phyloP scores from a whole-genome alignment of 2,888 invertebrate genomes.

The Strigamia maritima region DNA sequence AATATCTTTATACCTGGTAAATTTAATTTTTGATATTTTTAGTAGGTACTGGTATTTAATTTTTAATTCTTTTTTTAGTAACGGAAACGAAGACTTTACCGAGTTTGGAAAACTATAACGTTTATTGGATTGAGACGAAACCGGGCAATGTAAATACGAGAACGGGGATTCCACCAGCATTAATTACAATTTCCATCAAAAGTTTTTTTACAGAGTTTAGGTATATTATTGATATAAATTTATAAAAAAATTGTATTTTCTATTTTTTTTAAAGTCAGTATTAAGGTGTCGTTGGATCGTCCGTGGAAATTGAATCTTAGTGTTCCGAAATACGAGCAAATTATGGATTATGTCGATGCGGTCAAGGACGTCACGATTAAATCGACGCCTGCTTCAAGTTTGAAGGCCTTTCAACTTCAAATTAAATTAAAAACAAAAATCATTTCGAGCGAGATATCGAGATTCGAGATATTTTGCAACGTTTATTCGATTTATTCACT shows the following conservation, averaged over 20 bases:
- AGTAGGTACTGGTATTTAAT: no score
- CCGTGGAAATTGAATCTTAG: conserved; percentile 48
- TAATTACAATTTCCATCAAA: conserved; percentile 57
- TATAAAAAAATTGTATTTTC: neutral
- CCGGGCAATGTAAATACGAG: conserved; percentile 64
- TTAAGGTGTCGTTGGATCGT: conserved; percentile 47
- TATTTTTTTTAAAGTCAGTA: conserved; percentile 43
- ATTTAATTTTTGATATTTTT: neutral
- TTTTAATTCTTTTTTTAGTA: no score
- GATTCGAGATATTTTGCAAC: neutral
- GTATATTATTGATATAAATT: conserved; percentile 39
- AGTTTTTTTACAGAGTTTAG: conserved; percentile 11
- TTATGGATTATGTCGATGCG: neutral
- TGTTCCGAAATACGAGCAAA: conserved; percentile 39
- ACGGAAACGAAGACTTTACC: neutral
- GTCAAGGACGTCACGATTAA: neutral
- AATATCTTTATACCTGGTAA: neutral
- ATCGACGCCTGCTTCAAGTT: no score
- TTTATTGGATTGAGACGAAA: conserved; percentile 54
- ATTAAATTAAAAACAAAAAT: no score
- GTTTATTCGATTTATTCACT: neutral
- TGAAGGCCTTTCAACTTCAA: no score
- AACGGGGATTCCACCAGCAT: conserved; percentile 72
- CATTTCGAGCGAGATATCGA: neutral
- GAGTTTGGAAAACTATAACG: conserved; percentile 35